Base-by-base conservation (phyloP, 2,888 invertebrate genomes). In the Drosophila neutralis region DNA sequence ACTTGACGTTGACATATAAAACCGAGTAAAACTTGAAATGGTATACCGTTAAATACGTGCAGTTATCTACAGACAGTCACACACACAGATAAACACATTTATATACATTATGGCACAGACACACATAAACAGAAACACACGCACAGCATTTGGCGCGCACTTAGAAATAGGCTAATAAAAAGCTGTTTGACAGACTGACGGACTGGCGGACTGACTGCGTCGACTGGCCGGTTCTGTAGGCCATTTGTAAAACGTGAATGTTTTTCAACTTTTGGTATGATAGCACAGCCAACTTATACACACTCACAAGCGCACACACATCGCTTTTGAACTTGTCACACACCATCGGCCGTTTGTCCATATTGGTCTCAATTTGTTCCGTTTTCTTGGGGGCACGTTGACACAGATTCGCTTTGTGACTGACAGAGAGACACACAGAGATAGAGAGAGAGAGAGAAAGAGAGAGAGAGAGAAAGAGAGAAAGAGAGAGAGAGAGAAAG, bases 31-130 rank as follows among this genome's bases (percentile, higher is more conserved):
- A 78, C 79, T 76, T 73, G 76, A 80, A 78, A 73, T 71, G 71
- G 78, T 82, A 84, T 78, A 78, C 91, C 91, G 91, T 90, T 90
- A 91, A 89, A 78, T 75, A 78, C 80, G 79, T 79, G 80, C 78
- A 76, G 76, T 76, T 77, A 83, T 62, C 69, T 45, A 75, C 53
- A 74, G 59, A 69, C 76, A 70, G 51, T 40, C 69, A 33, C 53
- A 45, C 69, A 62, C 51, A 71, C 66, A 70, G 21, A 45, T 45
- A 24, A 24, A 24, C 15, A 24, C 45, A 45, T 45, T 24, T 45
- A 45, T 45, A 45, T 62, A 72, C 62, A 15, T 36, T 27, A 54
- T 36, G 6, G 35, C 24, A 63, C 60, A 49, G 15, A 61, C 31
- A 58, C 38, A 60, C 29, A 45, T 15, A 61, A 40, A 69, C 58